Evolutionary conservation across 1,140 invertebrate species (phyloP), one percentile per base, ranked within the genome.

Genomic region (Phortica variegata): DNA sequence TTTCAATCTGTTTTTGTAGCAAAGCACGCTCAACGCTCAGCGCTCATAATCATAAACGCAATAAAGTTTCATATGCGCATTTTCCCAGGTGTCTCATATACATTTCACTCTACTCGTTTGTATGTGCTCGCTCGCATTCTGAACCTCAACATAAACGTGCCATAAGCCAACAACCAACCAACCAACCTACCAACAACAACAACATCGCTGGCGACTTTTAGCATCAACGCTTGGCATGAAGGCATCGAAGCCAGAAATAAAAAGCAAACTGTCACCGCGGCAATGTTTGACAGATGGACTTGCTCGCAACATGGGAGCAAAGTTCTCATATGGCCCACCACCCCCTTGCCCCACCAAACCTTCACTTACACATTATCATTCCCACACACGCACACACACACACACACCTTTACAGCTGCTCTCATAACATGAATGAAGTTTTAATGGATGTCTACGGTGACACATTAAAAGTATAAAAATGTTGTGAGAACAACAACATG

Each of bases 21-120:
- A n/a, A n/a, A n/a, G n/a, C n/a, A n/a, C 47, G 17, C 36, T 16
- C 36, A 51, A 38, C 44, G 47, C 6, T 38, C 13, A 12, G 63
- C 56, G 60, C 63, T 66, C 63, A 59, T 60, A 62, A 66, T 62
- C 62, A 66, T 62, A 66, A 66, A 43, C 60, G 63, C 57, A 59
- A 60, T 66, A 63, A 66, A 66, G 60, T 51, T 63, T 54, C 63
- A 66, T 66, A 68, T 68, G 62, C 44, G 47, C 49, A 39, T 34
- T n/a, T 42, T 32, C 49, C 49, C 65, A 62, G 56, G 49, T 56
- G 34, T 6, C 9, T n/a, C 32, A 26, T 26, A 26, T n/a, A n/a
- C n/a, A n/a, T n/a, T n/a, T n/a, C n/a, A n/a, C n/a, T n/a, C n/a
- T n/a, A n/a, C n/a, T n/a, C n/a, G n/a, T n/a, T n/a, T n/a, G n/a